Evolutionary conservation across 2,797 vertebrate genomes (phyloP).

Genomic region (Parauchenoglanis punctatus): DNA sequence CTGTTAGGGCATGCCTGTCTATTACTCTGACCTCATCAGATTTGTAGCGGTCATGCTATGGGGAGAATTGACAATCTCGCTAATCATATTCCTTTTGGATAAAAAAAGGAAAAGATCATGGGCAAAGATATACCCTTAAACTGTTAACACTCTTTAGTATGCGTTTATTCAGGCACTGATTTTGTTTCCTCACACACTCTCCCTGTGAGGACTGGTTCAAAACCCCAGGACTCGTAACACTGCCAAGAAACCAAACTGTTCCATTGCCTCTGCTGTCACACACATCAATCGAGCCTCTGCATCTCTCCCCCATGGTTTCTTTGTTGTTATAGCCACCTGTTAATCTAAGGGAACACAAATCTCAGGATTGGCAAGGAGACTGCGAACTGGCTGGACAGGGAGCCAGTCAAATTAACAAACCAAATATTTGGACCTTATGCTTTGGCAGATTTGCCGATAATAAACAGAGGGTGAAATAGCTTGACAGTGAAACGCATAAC

Average conservation of each 20-base stretch:
- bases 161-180: slow-evolving; percentile 10
- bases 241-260: slow-evolving; percentile 29
- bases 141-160: not conserved
- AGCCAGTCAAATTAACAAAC: slow-evolving; percentile 37
- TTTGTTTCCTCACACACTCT: slow-evolving; percentile 8
- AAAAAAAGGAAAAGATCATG: not conserved
- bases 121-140: not conserved
- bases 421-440: slow-evolving; percentile 55
- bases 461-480: slow-evolving; percentile 48
- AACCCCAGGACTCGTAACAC: slow-evolving; percentile 34
- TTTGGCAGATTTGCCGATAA: slow-evolving; percentile 36
- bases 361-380: slow-evolving; percentile 16
- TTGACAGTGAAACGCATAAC: slow-evolving; percentile 16
- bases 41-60: not conserved
- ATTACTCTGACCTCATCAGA: too few relatives aligned
- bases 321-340: slow-evolving; percentile 41
- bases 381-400: not conserved
- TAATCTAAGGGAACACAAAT: slow-evolving; percentile 29
- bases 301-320: slow-evolving; percentile 17
- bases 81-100: not conserved
- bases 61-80: not conserved
- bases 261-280: not conserved
- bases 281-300: slow-evolving; percentile 27
- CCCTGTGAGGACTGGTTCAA: slow-evolving; percentile 17
- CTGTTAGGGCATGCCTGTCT: not conserved